These are phyloP conservation scores for Trachymyrmex cornetzi DNA, from an alignment of 1,140 invertebrate species.

Conservation along the genomic window DNA sequence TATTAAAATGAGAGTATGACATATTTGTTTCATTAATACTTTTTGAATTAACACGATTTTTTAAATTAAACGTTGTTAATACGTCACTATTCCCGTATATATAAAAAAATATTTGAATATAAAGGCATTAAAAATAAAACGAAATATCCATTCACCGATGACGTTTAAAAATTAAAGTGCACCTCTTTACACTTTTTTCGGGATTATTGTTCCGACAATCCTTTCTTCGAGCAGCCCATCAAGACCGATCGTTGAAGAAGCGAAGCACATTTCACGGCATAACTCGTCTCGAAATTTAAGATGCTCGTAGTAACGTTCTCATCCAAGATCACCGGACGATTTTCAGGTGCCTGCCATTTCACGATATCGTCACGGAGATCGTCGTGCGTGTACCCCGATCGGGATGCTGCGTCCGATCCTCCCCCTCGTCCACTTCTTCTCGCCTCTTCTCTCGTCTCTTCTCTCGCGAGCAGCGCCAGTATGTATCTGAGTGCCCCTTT, in stretches of 20 bases:
- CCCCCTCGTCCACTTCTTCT: not conserved
- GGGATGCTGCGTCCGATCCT: slow-evolving; percentile 20
- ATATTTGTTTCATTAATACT: no score
- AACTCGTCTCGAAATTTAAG: slow-evolving; percentile 4
- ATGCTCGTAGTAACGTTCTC: not conserved
- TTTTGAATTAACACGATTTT: no score
- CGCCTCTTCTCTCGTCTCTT: slow-evolving; percentile 8
- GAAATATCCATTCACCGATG: not conserved
- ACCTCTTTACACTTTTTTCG: not conserved
- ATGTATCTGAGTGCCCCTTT: slow-evolving; percentile 76
- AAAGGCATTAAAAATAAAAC: not conserved
- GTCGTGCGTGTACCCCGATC: slow-evolving; percentile 64
- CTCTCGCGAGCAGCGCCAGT: slow-evolving; percentile 49
- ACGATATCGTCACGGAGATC: slow-evolving; percentile 39
- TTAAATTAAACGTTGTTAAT: no score
- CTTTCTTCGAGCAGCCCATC: not conserved
- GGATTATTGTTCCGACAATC: not conserved
- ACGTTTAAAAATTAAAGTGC: not conserved
- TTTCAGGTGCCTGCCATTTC: slow-evolving; percentile 39
- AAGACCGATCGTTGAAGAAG: not conserved
- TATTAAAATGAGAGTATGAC: no score
- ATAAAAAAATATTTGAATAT: not conserved
- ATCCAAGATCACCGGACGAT: not conserved
- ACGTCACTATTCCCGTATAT: no score
- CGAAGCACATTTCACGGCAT: not conserved